Percentiles rank a stretch among this genome's conserved stretches.
These are phyloP conservation scores for Tubiluchus corallicola DNA, from an alignment of 2,888 invertebrate genomes.

Conservation along the genomic window DNA sequence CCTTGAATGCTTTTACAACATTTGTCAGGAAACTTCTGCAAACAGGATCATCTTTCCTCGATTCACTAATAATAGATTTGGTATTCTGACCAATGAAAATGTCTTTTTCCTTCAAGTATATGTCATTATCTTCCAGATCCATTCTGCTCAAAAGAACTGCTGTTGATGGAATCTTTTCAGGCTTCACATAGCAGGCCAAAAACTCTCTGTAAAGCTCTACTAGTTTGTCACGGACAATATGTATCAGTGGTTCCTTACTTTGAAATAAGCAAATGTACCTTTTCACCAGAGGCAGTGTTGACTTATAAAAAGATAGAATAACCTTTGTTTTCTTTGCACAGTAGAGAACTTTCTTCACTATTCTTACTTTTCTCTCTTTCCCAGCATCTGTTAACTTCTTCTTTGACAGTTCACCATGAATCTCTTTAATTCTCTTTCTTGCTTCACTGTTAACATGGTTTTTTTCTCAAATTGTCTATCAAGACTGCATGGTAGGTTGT, in stretches of 20 bases:
- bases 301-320: constrained; percentile 6
- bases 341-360: constrained; percentile 4
- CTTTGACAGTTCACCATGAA: constrained; percentile 4
- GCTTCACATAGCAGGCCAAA: constrained; percentile 9
- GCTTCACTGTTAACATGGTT: background rate
- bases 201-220: constrained; percentile 4
- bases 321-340: constrained; percentile 7
- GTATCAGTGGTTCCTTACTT: constrained; percentile 7
- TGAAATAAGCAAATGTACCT: constrained; percentile 8
- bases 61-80: too few relatives aligned
- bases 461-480: background rate
- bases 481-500: constrained; percentile 4
- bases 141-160: too few relatives aligned
- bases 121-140: too few relatives aligned
- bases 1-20: too few relatives aligned
- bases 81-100: too few relatives aligned
- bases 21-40: too few relatives aligned
- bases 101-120: too few relatives aligned
- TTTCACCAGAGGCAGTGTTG: constrained; percentile 8
- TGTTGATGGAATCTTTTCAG: too few relatives aligned
- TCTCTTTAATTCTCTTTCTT: constrained; percentile 5
- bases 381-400: constrained; percentile 8
- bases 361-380: constrained; percentile 6
- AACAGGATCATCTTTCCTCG: too few relatives aligned
- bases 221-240: constrained; percentile 9